A percentile compares a stretch with the other conserved stretches of the same genome.
Conservation (phyloP, 1,140 invertebrate species). For the Pteromalus puparum region DNA sequence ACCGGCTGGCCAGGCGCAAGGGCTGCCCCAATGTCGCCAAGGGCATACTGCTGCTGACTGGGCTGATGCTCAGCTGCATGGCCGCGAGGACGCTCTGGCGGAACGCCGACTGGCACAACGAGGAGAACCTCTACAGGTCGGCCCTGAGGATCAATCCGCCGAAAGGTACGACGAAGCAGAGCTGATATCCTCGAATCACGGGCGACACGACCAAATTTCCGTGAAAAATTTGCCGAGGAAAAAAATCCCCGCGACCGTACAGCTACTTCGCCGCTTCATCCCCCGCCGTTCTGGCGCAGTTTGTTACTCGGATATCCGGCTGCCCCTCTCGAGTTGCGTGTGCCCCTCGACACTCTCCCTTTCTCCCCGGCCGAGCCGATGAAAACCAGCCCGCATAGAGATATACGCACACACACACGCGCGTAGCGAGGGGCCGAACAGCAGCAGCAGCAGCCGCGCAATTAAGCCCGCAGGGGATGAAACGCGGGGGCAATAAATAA, state of each 20-base stretch:
- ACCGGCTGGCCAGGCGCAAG: conserved; percentile 66
- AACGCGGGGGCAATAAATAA: background rate
- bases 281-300: too few relatives aligned
- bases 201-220: too few relatives aligned
- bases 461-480: background rate
- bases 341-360: too few relatives aligned
- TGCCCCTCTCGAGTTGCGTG: background rate
- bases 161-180: conserved; percentile 86
- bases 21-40: conserved; percentile 72
- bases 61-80: conserved; percentile 83
- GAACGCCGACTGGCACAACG: conserved; percentile 94
- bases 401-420: too few relatives aligned
- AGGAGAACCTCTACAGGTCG: conserved; percentile 94
- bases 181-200: too few relatives aligned
- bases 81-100: conserved; percentile 84
- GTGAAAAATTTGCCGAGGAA: too few relatives aligned
- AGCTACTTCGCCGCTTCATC: too few relatives aligned
- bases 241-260: too few relatives aligned
- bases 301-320: background rate
- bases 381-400: too few relatives aligned
- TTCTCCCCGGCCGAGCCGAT: too few relatives aligned
- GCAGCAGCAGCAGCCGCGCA: background rate
- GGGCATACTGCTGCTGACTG: conserved; percentile 74
- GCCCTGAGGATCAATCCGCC: conserved; percentile 95
- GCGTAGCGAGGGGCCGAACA: background rate